Evolutionary conservation across 2,797 vertebrate species (phyloP), one percentile per base, ranked within the genome.

Genomic region (Schizothorax lantsangensis): DNA sequence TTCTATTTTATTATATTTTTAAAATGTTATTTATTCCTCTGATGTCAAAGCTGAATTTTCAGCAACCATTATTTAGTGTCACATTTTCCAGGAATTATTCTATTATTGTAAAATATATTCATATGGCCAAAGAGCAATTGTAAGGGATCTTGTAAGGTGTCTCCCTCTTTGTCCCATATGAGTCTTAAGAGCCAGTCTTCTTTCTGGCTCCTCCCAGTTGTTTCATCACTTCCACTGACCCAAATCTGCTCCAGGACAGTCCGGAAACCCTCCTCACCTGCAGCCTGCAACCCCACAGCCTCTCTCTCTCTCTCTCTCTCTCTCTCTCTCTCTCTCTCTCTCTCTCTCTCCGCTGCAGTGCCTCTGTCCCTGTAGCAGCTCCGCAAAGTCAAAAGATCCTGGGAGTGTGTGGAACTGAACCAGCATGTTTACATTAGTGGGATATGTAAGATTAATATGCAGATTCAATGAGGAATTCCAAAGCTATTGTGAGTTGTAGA

Each of bases 381-480:
- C 72, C 54, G 66, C 62, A 77, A 71, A 72, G 86, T 69, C 80
- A 40, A 88, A 83, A 64, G 54, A 69, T 26, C 36, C 26, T 47
- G 49, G 74, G 79, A 72, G 45, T 36, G 79, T 78, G 64, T 87
- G 17, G 14, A 79, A 73, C 83, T 73, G 81, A 59, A 49, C 47
- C 36, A 43, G 75, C 45, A 72, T 49, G 80, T 66, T 49, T 49
- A 21, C 68, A 52, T 54, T 30, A 15, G 64, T 72, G 69, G 43
- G 38, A 66, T 69, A 45, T 10, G 30, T 47, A 43, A 81, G 75
- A 87, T 86, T 85, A 75, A 84, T 84, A 69, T 45, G 26, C 26
- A 66, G 86, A 80, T 88, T 78, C 43, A 85, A 5, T 12, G 45
- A 62, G 59, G 68, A 79, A 72, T 69, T 38, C 73, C 89, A 83